Evolutionary conservation across 2,797 vertebrate species (phyloP).

Genomic region (Argyrosomus regius): DNA sequence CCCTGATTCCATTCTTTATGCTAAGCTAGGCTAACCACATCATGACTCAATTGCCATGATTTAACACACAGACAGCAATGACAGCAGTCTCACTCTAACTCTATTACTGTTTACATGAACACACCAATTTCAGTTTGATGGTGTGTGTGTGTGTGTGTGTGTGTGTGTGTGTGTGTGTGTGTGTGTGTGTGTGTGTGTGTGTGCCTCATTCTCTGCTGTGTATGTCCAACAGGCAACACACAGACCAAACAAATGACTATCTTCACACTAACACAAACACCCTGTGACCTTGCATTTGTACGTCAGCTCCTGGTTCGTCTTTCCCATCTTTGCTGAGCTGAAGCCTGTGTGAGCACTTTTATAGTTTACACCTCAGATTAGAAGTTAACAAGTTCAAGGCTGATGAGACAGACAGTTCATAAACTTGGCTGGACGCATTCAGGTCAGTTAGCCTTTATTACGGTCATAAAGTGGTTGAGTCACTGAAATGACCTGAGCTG

Average conservation of each 20-base stretch:
- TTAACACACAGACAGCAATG: background rate
- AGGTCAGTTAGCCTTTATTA: background rate
- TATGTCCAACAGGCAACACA: background rate
- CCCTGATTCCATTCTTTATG: background rate
- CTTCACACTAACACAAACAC: background rate
- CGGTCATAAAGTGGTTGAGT: background rate
- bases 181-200: background rate
- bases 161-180: background rate
- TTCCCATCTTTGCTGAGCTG: background rate
- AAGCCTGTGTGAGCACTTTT: too few species aligned
- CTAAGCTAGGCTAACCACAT: background rate
- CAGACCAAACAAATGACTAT: background rate
- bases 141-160: background rate
- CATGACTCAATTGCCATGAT: background rate
- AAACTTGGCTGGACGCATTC: background rate
- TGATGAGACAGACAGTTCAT: background rate
- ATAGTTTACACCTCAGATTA: background rate
- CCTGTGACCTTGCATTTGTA: background rate
- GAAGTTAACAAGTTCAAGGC: background rate
- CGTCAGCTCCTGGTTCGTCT: background rate
- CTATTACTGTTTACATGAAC: background rate
- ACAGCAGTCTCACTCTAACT: background rate
- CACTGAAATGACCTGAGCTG: background rate
- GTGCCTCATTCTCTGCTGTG: background rate
- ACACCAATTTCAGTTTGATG: background rate